phyloP scores from a whole-genome alignment of 2,113 vertebrate species.

The Oreochromis niloticus region DNA sequence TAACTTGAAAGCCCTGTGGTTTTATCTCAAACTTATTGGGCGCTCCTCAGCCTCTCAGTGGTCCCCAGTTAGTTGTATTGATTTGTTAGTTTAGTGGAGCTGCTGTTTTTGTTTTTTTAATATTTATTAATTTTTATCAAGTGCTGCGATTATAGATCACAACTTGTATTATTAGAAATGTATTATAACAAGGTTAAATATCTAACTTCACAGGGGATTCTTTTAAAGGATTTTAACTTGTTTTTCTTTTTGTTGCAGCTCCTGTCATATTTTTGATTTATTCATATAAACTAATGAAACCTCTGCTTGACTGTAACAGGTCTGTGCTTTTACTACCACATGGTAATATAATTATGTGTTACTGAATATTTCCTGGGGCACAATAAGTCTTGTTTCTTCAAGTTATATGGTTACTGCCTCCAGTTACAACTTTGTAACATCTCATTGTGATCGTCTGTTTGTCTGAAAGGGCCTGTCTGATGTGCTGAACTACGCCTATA shows the following conservation, averaged over 20 bases:
- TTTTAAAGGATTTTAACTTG: background rate
- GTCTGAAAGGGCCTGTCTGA: background rate
- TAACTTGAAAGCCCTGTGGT: background rate
- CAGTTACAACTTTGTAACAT: background rate
- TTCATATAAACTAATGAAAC: background rate
- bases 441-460: background rate
- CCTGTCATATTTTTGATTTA: background rate
- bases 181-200: background rate
- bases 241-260: background rate
- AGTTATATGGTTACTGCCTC: background rate
- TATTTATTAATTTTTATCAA: background rate
- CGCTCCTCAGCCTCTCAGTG: background rate
- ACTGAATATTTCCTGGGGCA: background rate
- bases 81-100: background rate
- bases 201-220: background rate
- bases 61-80: background rate
- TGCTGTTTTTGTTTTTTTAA: rapidly evolving
- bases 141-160: background rate
- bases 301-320: background rate
- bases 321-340: background rate
- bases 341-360: background rate
- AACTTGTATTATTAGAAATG: background rate
- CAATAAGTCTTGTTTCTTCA: background rate
- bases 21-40: background rate
- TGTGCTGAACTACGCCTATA: background rate